Percentiles rank a stretch among this genome's conserved stretches.
Conservation (phyloP, 1,140 invertebrate genomes). For the Vanessa tameamea region DNA sequence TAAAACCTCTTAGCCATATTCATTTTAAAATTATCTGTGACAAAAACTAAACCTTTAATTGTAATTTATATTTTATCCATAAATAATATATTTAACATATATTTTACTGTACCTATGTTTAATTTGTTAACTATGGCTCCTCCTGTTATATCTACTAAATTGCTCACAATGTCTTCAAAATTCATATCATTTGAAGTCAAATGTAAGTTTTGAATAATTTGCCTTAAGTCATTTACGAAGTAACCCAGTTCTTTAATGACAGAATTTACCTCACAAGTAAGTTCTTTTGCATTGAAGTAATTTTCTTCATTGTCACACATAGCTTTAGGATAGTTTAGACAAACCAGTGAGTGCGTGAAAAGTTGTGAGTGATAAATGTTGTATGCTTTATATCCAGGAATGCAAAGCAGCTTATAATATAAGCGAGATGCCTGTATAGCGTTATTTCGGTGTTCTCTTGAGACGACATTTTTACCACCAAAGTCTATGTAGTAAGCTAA, state of each 20-base stretch:
- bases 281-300: constrained; percentile 56
- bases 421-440: constrained; percentile 63
- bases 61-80: too few relatives aligned
- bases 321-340: constrained; percentile 61
- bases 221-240: constrained; percentile 58
- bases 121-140: constrained; percentile 63
- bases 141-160: constrained; percentile 65
- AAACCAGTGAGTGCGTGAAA: constrained; percentile 64
- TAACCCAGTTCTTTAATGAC: constrained; percentile 53
- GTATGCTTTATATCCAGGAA: constrained; percentile 70
- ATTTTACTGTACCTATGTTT: constrained; percentile 58
- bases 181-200: constrained; percentile 65
- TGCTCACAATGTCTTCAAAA: constrained; percentile 73
- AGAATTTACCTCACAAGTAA: constrained; percentile 60
- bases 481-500: constrained; percentile 64
- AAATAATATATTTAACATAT: neutral
- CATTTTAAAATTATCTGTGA: too few relatives aligned
- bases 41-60: neutral
- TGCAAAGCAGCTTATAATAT: constrained; percentile 66
- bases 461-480: constrained; percentile 63
- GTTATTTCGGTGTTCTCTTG: constrained; percentile 57
- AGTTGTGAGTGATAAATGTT: constrained; percentile 75
- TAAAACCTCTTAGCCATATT: too few relatives aligned
- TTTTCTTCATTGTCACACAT: constrained; percentile 66
- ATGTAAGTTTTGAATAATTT: constrained; percentile 54